Percentiles rank a stretch among this genome's conserved stretches.
phyloP scores from a whole-genome alignment of 2,113 vertebrate species.

The Andinoacara biseriatus region DNA sequence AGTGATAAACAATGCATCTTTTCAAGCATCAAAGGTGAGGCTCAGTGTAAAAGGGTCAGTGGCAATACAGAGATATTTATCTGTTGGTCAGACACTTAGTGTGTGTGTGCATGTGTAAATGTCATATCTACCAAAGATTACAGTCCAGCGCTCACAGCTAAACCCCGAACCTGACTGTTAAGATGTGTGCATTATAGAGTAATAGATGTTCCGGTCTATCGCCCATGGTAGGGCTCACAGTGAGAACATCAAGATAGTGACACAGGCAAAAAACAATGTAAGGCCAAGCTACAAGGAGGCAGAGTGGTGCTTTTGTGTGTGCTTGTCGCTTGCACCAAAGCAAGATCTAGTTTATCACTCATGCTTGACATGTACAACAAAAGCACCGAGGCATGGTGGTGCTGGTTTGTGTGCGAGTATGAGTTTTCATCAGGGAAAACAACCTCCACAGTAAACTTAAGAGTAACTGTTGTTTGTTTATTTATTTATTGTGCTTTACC shows the following conservation, averaged over 20 bases:
- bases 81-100: conserved; percentile 1
- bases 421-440: conserved; percentile 11
- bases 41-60: neutral
- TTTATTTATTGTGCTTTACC: neutral
- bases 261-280: conserved; percentile 37
- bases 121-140: conserved; percentile 19
- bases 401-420: neutral
- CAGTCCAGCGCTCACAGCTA: conserved; percentile 28
- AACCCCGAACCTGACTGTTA: neutral
- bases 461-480: neutral
- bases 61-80: neutral
- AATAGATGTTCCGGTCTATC: conserved; percentile 47
- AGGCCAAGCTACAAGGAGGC: conserved; percentile 46
- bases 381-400: neutral
- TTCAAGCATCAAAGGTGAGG: conserved; percentile 31
- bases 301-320: conserved; percentile 2
- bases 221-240: conserved; percentile 37
- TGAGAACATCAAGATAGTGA: conserved; percentile 47
- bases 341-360: conserved; percentile 34
- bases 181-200: conserved; percentile 39
- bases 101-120: neutral
- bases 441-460: neutral
- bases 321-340: conserved; percentile 11
- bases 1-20: conserved; percentile 29
- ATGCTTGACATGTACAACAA: conserved; percentile 29